Percentiles rank a stretch among this genome's conserved stretches.
Conservation (phyloP, 2,888 invertebrate species). For the Brachyptera risi region DNA sequence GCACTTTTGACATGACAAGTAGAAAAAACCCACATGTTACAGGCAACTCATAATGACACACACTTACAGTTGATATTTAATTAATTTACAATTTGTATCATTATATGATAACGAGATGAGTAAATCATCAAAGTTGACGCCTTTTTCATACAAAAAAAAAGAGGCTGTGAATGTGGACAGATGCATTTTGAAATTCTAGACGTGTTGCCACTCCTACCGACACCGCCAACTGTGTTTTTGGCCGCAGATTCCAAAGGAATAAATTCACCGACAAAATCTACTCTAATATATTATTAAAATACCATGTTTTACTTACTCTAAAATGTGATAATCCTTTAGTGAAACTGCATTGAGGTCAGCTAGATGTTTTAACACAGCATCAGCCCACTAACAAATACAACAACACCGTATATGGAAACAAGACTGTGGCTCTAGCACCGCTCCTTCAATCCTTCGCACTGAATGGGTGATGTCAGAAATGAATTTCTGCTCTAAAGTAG, state of each 20-base stretch:
- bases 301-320: not conserved
- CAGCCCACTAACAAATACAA: conserved; percentile 1
- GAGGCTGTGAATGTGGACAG: not conserved
- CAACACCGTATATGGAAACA: conserved; percentile 9
- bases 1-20: no score
- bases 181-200: no score
- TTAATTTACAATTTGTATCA: no score
- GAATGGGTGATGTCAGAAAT: not conserved
- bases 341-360: conserved; percentile 6
- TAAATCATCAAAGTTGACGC: not conserved
- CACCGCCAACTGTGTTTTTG: not conserved
- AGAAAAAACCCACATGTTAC: no score
- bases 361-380: not conserved
- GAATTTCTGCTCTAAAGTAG: not conserved
- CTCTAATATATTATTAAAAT: not conserved
- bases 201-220: not conserved
- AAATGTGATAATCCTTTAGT: conserved; percentile 14
- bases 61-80: no score
- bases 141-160: not conserved
- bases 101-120: no score
- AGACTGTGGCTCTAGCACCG: not conserved
- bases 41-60: not conserved
- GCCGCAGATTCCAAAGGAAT: not conserved
- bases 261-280: not conserved
- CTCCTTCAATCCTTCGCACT: not conserved